Percentiles rank a stretch among this genome's conserved stretches.
phyloP scores from a whole-genome alignment of 2,113 vertebrate genomes.

The Lycaon pictus region DNA sequence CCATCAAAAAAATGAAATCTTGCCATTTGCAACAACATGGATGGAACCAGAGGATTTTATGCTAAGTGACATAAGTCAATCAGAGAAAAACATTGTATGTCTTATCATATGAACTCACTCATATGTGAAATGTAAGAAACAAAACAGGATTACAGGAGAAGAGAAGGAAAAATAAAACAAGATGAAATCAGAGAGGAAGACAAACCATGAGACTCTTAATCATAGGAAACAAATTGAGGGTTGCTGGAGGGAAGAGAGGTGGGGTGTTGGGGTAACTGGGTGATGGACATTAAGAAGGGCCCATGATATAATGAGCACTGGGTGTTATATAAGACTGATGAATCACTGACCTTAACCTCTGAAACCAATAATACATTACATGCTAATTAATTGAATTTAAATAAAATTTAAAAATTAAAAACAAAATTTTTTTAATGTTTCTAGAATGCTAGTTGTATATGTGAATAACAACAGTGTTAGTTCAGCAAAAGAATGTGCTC shows the following conservation, averaged over 20 bases:
- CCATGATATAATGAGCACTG: not conserved
- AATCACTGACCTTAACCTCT: not conserved
- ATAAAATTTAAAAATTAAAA: not conserved
- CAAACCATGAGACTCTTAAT: not conserved
- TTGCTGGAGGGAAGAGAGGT: not conserved
- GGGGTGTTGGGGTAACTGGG: not conserved
- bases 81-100: too few species aligned
- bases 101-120: too few species aligned
- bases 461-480: not conserved
- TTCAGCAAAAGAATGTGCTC: not conserved
- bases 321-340: not conserved
- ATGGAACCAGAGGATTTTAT: too few species aligned
- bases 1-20: too few species aligned
- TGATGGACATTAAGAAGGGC: not conserved
- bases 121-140: too few species aligned
- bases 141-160: too few species aligned
- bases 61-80: too few species aligned
- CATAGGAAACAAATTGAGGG: not conserved
- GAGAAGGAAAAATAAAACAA: not conserved
- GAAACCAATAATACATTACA: not conserved
- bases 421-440: not conserved
- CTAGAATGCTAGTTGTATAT: constrained; percentile 14
- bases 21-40: too few species aligned
- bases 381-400: too few species aligned
- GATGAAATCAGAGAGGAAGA: not conserved